Evolutionary conservation across 2,888 invertebrate species (phyloP), one percentile per base, ranked within the genome.

Genomic region (Eristalinus aeneus): DNA sequence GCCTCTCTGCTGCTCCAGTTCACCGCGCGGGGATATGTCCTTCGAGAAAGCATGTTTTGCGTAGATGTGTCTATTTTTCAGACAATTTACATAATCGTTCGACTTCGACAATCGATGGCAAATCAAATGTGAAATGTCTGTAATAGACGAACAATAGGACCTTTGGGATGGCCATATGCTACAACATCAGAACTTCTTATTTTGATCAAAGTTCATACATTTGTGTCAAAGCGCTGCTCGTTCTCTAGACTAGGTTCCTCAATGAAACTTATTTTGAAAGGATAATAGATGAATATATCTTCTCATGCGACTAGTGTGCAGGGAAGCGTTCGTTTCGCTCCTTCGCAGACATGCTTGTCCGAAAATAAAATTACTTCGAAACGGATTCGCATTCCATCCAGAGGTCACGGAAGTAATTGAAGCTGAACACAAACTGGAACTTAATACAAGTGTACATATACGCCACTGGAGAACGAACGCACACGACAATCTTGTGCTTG

Each of bases 41-140:
- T 56, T 54, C 54, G 23, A 75, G 58, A 39, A 65, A 27, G 53
- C 53, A 61, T 67, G 67, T n/a, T 68, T 74, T 12, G n/a, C 16
- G 46, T 12, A 8, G 6, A 36, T 23, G 58, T 39, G 20, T 27
- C 32, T 53, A 36, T 11, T 2, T 61, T 36, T 46, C 31, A 56
- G 12, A 23, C 39, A 72, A 74, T 80, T 80, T 34, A 39, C 79
- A 80, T 80, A 80, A 80, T 68, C 74, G 11, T 0, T 54, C 31
- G 61, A 68, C 46, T 68, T 68, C 31, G 68, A 56, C 16, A 36
- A 39, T 74, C 36, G 20, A 12, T 61, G 79, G 61, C 79, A 74
- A 80, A 80, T 80, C 74, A 74, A 67, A 54, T 68, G 74, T 63
- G 68, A 73, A 79, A 46, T 67, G 61, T 9, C 60, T 46, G 53